Conservation (phyloP, 1,140 invertebrate species). For the Zaprionus tsacasi region DNA sequence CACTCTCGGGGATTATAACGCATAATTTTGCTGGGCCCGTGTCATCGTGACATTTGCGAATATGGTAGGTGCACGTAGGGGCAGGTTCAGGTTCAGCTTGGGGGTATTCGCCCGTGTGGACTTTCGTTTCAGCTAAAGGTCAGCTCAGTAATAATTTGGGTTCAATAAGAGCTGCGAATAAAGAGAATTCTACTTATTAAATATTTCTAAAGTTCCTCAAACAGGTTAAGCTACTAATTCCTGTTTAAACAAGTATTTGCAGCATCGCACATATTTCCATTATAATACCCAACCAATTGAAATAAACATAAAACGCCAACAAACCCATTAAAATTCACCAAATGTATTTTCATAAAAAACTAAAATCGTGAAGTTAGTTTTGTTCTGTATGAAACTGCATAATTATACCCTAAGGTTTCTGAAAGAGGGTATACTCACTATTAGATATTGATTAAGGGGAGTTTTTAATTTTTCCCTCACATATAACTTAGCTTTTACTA, state of each 20-base stretch:
- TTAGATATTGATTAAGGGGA: too few species aligned
- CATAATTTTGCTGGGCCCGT: not conserved
- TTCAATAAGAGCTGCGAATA: not conserved
- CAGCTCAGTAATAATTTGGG: conserved; percentile 3
- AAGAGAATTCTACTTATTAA: too few species aligned
- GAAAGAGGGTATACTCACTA: too few species aligned
- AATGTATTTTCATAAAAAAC: conserved; percentile 10
- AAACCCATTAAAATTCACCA: not conserved
- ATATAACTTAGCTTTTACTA: too few species aligned
- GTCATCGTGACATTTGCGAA: conserved; percentile 41
- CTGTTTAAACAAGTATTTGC: not conserved
- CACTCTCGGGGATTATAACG: conserved; percentile 15
- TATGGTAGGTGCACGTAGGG: conserved; percentile 15
- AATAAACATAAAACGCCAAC: not conserved
- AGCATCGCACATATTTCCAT: not conserved
- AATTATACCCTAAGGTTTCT: not conserved
- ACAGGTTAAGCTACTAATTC: not conserved
- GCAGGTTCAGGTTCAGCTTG: conserved; percentile 10
- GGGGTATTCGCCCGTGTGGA: conserved; percentile 16
- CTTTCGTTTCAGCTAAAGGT: conserved; percentile 39
- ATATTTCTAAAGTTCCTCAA: not conserved
- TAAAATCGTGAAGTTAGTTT: conserved; percentile 6
- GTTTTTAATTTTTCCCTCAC: too few species aligned
- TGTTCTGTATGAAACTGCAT: conserved; percentile 11
- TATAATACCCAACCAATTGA: not conserved